Percentiles rank a stretch among this genome's conserved stretches.
phyloP scores from a whole-genome alignment of 2,797 vertebrate genomes.

The Tangara arthus region DNA sequence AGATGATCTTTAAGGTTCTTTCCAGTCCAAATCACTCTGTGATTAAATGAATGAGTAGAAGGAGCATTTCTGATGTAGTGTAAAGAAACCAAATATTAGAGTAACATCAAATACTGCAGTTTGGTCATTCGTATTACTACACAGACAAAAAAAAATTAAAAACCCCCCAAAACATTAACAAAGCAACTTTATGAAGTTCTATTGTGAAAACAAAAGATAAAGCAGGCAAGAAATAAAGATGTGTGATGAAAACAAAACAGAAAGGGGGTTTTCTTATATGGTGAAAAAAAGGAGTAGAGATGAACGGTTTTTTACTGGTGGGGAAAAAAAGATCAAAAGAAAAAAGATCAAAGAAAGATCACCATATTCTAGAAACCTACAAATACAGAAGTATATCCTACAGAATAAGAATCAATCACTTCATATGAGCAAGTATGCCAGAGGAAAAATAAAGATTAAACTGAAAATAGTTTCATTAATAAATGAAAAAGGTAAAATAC shows the following conservation, averaged over 20 bases:
- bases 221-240: background rate
- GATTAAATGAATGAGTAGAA: background rate
- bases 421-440: background rate
- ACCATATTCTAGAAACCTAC: background rate
- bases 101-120: background rate
- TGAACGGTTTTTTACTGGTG: background rate
- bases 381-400: background rate
- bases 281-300: background rate
- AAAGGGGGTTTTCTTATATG: background rate
- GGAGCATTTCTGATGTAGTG: background rate
- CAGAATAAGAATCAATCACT: background rate
- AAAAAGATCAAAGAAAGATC: conserved; percentile 21
- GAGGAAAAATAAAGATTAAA: conserved; percentile 4
- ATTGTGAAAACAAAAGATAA: background rate
- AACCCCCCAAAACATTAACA: fast-evolving
- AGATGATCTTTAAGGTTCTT: background rate
- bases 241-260: background rate
- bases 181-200: background rate
- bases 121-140: background rate
- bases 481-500: background rate
- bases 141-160: background rate
- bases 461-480: background rate
- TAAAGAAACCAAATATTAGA: background rate
- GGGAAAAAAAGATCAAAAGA: conserved; percentile 5
- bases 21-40: background rate